Evolutionary conservation across 1,140 invertebrate genomes (phyloP).

Genomic region (Ylistrum balloti): DNA sequence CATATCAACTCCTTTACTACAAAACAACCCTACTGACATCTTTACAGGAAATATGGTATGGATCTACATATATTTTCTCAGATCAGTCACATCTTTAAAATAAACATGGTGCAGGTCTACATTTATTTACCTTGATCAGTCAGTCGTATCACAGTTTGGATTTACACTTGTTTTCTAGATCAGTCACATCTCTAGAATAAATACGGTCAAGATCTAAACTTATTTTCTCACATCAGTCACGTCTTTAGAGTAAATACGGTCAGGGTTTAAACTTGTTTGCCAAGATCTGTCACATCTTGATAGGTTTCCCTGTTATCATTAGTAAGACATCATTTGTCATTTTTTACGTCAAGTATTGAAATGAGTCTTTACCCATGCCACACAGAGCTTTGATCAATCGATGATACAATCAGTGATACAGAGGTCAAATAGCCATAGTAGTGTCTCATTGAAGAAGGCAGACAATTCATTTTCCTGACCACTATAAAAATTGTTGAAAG

Average conservation of each 20-base stretch:
- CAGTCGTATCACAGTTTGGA: neutral
- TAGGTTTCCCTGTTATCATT: neutral
- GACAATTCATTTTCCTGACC: neutral
- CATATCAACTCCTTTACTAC: too few species aligned
- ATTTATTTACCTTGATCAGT: neutral
- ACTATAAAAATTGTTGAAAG: too few species aligned
- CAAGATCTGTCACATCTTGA: neutral
- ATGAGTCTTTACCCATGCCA: neutral
- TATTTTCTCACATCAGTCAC: neutral
- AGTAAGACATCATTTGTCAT: conserved; percentile 1
- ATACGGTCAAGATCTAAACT: neutral
- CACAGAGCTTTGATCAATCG: neutral
- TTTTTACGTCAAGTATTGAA: neutral
- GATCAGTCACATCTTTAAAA: neutral
- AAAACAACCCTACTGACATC: too few species aligned
- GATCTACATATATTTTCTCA: neutral
- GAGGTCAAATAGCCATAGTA: neutral
- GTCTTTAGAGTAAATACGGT: neutral
- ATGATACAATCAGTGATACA: neutral
- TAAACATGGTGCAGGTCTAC: neutral
- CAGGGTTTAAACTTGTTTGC: neutral
- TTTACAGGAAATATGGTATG: neutral
- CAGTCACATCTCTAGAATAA: neutral
- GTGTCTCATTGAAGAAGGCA: neutral
- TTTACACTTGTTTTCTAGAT: neutral